Evolutionary conservation across 2,797 vertebrate genomes (phyloP).

Genomic region (Oceanodroma leucorhoa): DNA sequence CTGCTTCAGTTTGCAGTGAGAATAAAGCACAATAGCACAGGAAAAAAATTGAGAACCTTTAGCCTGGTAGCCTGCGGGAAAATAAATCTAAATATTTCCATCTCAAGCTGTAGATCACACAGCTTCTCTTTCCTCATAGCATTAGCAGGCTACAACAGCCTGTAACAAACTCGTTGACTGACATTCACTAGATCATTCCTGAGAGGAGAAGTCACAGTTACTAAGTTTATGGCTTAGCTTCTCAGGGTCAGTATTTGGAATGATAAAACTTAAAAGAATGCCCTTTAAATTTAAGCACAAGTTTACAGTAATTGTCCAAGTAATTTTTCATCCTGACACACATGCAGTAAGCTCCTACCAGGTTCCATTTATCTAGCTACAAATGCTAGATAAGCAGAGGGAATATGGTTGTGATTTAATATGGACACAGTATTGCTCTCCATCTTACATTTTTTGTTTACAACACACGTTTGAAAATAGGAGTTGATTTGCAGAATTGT

Average conservation of each 20-base stretch:
- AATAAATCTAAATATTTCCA: neutral
- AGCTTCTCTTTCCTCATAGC: neutral
- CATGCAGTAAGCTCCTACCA: neutral
- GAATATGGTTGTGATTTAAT: neutral
- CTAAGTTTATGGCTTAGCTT: neutral
- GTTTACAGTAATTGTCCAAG: neutral
- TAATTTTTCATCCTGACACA: neutral
- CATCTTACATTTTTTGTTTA: neutral
- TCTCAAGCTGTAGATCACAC: neutral
- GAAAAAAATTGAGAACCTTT: neutral
- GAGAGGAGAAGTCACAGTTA: neutral
- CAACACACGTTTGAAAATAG: neutral
- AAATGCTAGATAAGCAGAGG: neutral
- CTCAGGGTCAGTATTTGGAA: neutral
- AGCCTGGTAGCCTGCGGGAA: neutral
- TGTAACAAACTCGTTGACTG: neutral
- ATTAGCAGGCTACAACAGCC: neutral
- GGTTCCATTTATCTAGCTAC: neutral
- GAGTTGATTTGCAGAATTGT: neutral
- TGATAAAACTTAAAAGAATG: neutral
- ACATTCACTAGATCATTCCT: neutral
- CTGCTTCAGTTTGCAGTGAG: neutral
- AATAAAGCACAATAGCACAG: neutral
- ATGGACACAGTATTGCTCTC: neutral
- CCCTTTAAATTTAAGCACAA: neutral